Conservation (phyloP, 2,113 vertebrate genomes). For the Oncorhynchus tshawytscha region DNA sequence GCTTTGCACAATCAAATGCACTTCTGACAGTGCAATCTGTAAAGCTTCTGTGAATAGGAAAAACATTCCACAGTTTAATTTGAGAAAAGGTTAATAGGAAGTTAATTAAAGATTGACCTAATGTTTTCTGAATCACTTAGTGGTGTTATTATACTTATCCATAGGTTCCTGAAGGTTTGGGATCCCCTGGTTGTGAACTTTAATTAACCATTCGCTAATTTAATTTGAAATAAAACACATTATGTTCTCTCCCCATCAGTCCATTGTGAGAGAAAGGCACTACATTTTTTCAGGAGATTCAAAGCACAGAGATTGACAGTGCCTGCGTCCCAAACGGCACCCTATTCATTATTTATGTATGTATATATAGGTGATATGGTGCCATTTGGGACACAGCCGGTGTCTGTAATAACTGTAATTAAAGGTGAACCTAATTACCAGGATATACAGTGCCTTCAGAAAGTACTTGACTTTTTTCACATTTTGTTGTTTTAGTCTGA, state of each 20-base stretch:
- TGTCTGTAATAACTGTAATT: conserved; percentile 15
- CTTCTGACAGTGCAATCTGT: no score
- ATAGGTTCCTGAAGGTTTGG: neutral
- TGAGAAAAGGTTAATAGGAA: conserved; percentile 33
- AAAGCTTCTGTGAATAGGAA: no score
- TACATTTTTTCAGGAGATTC: conserved; percentile 15
- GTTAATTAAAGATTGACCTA: conserved; percentile 34
- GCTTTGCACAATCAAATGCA: no score
- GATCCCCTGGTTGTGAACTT: conserved; percentile 4
- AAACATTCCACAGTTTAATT: no score
- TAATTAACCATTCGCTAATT: conserved; percentile 32
- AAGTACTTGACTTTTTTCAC: no score
- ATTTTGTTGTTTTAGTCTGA: no score
- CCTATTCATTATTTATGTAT: no score
- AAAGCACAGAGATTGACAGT: conserved; percentile 1
- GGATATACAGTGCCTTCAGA: no score
- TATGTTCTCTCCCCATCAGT: conserved; percentile 7
- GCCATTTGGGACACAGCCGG: neutral
- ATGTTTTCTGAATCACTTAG: conserved; percentile 5
- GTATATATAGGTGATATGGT: no score
- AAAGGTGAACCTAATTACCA: neutral
- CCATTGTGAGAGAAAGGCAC: conserved; percentile 19
- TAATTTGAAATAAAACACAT: conserved; percentile 27
- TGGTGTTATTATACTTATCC: conserved; percentile 12
- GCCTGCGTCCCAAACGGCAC: no score